A percentile compares a stretch with the other conserved stretches of the same genome.
Conservation (phyloP, 2,888 invertebrate genomes). For the Prenolepis imparis region DNA sequence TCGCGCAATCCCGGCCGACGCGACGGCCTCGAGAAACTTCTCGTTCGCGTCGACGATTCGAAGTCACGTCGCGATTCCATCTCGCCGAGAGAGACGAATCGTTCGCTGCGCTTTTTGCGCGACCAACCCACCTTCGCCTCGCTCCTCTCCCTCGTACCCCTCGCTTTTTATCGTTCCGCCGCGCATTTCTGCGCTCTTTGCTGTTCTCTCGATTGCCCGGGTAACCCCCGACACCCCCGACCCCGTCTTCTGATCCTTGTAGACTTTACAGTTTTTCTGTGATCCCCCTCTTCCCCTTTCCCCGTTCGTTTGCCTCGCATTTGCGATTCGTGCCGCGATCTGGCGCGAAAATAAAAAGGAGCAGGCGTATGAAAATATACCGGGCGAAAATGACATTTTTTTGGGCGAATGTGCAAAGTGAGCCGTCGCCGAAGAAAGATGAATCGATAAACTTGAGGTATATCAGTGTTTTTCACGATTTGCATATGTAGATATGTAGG, state of each 20-base stretch:
- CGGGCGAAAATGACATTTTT: slow-evolving; percentile 39
- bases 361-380: slow-evolving; percentile 64
- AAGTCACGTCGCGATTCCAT: slow-evolving; percentile 71
- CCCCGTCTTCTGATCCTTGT: not conserved
- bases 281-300: not conserved
- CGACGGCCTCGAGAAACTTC: slow-evolving; percentile 46
- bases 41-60: slow-evolving; percentile 58
- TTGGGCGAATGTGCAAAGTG: slow-evolving; percentile 21
- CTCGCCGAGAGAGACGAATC: slow-evolving; percentile 71
- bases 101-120: slow-evolving; percentile 65
- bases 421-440: slow-evolving; percentile 15
- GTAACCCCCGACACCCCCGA: slow-evolving; percentile 1
- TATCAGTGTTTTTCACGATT: slow-evolving; percentile 12
- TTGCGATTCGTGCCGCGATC: slow-evolving; percentile 58
- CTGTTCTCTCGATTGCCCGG: slow-evolving; percentile 23
- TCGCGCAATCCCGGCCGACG: slow-evolving; percentile 57
- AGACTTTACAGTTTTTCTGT: slow-evolving; percentile 63
- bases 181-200: slow-evolving; percentile 33
- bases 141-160: slow-evolving; percentile 11
- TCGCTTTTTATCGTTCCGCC: slow-evolving; percentile 44
- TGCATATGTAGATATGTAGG: not conserved
- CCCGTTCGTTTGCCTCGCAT: slow-evolving; percentile 13
- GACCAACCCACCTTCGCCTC: slow-evolving; percentile 40
- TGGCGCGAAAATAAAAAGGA: slow-evolving; percentile 54
- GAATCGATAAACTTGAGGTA: slow-evolving; percentile 30